A percentile compares a stretch with the other conserved stretches of the same genome.
phyloP scores from a whole-genome alignment of 2,888 invertebrate genomes.

The Trichopoda pennipes region DNA sequence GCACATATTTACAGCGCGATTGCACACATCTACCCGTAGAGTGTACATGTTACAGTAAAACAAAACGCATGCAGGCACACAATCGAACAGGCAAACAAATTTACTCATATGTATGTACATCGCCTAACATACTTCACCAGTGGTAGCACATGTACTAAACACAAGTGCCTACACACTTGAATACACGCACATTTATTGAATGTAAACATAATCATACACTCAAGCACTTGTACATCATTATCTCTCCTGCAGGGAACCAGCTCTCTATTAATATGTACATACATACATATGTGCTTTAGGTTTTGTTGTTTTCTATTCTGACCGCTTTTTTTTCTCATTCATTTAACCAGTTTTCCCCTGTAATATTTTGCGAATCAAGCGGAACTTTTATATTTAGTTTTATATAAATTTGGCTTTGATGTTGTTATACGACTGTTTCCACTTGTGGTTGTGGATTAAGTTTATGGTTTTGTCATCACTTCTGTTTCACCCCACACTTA shows the following conservation, averaged over 20 bases:
- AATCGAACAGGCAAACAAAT: background rate
- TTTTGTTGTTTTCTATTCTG: constrained; percentile 8
- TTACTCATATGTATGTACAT: no score
- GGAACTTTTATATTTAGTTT: constrained; percentile 4
- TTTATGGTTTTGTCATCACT: background rate
- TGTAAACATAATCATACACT: no score
- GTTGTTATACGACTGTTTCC: constrained; percentile 8
- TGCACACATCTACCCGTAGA: constrained; percentile 50
- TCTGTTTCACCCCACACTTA: background rate
- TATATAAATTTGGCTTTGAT: constrained; percentile 28
- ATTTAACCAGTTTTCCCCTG: background rate
- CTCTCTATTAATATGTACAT: constrained; percentile 18
- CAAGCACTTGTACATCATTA: background rate
- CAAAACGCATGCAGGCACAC: background rate
- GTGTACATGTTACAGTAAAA: background rate
- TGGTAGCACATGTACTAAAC: constrained; percentile 22
- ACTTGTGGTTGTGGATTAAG: constrained; percentile 36
- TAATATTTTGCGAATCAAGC: background rate
- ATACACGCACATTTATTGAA: constrained; percentile 10
- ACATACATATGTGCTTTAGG: constrained; percentile 20
- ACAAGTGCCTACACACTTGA: constrained; percentile 17
- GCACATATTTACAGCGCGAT: constrained; percentile 62
- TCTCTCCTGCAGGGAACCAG: constrained; percentile 16
- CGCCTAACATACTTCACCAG: no score
- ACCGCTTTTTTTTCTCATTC: background rate